Evolutionary conservation across 92 coral and sea anemone species (phyloP).

Genomic region (Metridium senile): DNA sequence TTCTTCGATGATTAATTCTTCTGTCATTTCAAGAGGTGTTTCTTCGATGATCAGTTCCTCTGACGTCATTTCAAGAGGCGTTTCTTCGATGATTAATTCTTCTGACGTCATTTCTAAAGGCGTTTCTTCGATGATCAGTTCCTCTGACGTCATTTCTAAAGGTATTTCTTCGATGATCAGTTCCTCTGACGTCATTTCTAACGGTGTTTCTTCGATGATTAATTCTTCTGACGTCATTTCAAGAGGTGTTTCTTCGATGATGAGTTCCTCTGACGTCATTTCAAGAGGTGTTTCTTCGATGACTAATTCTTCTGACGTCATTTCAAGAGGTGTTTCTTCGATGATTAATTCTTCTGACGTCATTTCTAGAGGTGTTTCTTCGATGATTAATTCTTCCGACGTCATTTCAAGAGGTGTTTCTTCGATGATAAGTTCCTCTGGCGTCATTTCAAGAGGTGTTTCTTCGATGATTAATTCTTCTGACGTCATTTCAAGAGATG

Average conservation of each 20-base stretch:
- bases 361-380: conserved; percentile 27
- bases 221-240: conserved; percentile 19
- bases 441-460: conserved; percentile 7
- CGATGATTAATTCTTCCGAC: conserved; percentile 2
- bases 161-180: conserved; percentile 1
- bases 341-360: conserved; percentile 23
- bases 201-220: conserved; percentile 7
- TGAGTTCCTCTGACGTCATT: conserved; percentile 16
- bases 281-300: conserved; percentile 34
- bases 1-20: conserved; percentile 12
- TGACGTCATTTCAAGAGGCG: conserved; percentile 14
- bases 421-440: conserved; percentile 15
- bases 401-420: conserved; percentile 27
- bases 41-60: neutral
- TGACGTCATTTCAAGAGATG: conserved; percentile 20
- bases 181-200: conserved; percentile 19
- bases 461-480: conserved; percentile 9
- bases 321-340: conserved; percentile 24
- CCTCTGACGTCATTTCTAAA: conserved; percentile 18
- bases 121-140: conserved; percentile 3
- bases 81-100: conserved; percentile 7
- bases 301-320: conserved; percentile 28
- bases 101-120: conserved; percentile 19
- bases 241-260: neutral
- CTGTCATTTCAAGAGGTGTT: conserved; percentile 6